Percentiles rank a stretch among this genome's conserved stretches.
Evolutionary conservation across 2,888 invertebrate genomes (phyloP).

Genomic region (Parnassius apollo): DNA sequence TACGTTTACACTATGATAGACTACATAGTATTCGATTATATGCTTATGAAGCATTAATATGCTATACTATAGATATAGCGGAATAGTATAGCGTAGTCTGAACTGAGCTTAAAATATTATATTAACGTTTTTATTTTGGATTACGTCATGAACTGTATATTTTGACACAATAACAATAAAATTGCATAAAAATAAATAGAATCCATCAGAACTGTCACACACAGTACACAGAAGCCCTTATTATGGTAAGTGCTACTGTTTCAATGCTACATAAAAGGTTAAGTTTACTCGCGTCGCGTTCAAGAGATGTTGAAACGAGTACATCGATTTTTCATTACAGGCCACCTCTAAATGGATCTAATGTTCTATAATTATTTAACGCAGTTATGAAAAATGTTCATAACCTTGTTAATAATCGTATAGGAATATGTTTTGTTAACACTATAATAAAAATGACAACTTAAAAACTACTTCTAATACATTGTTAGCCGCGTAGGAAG

Average conservation of each 20-base stretch:
- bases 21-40: too few relatives aligned
- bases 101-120: not conserved
- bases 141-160: not conserved
- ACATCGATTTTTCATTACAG: constrained; percentile 28
- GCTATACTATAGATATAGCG: too few relatives aligned
- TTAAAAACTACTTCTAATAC: too few relatives aligned
- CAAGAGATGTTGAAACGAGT: constrained; percentile 26
- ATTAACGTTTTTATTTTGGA: not conserved
- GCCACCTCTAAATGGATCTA: constrained; percentile 37
- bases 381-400: constrained; percentile 34
- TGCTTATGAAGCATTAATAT: too few relatives aligned
- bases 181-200: constrained; percentile 7
- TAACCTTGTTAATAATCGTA: constrained; percentile 26
- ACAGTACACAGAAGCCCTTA: constrained; percentile 15
- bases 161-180: constrained; percentile 1
- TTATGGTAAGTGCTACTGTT: constrained; percentile 29
- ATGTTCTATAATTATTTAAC: constrained; percentile 37
- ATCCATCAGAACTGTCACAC: constrained; percentile 9
- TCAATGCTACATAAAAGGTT: constrained; percentile 29
- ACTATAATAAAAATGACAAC: too few relatives aligned
- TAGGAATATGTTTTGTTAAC: not conserved
- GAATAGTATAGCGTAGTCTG: not conserved
- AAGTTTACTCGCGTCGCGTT: constrained; percentile 32
- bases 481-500: too few relatives aligned
- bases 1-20: too few relatives aligned